phyloP scores from a whole-genome alignment of 2,888 invertebrate genomes.

The Platerodrilus igneus region DNA sequence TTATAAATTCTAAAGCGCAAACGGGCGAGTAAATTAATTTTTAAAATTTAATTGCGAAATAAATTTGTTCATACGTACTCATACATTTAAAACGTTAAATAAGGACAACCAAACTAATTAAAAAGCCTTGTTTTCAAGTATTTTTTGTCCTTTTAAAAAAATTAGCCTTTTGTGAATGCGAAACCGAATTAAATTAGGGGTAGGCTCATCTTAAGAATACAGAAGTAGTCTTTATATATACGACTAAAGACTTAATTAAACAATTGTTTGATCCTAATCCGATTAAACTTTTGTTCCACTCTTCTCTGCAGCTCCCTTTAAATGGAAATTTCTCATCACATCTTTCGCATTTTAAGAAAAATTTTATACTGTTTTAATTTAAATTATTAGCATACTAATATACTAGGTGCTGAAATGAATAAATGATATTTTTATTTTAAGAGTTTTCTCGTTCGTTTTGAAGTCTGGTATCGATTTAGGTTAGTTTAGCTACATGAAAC shows the following conservation, averaged over 20 bases:
- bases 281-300: constrained; percentile 41
- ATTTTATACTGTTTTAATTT: constrained; percentile 30
- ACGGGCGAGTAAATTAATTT: constrained; percentile 18
- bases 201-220: constrained; percentile 29
- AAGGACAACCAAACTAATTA: constrained; percentile 15
- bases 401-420: no score
- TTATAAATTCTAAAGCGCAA: constrained; percentile 21
- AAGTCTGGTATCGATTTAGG: no score
- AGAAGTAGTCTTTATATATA: constrained; percentile 28
- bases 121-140: constrained; percentile 14
- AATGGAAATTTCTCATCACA: constrained; percentile 20
- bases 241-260: constrained; percentile 42
- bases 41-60: constrained; percentile 21
- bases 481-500: no score
- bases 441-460: no score
- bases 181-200: constrained; percentile 29
- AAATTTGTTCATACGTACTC: constrained; percentile 18
- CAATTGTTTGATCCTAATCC: constrained; percentile 45
- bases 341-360: constrained; percentile 35
- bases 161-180: constrained; percentile 26
- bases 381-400: constrained; percentile 29
- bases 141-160: constrained; percentile 15
- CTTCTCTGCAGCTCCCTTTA: constrained; percentile 33
- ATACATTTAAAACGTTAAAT: constrained; percentile 13
- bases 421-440: no score